phyloP scores from a whole-genome alignment of 53 echinoderm and acorn worm species.

The Zoroaster sp. region DNA sequence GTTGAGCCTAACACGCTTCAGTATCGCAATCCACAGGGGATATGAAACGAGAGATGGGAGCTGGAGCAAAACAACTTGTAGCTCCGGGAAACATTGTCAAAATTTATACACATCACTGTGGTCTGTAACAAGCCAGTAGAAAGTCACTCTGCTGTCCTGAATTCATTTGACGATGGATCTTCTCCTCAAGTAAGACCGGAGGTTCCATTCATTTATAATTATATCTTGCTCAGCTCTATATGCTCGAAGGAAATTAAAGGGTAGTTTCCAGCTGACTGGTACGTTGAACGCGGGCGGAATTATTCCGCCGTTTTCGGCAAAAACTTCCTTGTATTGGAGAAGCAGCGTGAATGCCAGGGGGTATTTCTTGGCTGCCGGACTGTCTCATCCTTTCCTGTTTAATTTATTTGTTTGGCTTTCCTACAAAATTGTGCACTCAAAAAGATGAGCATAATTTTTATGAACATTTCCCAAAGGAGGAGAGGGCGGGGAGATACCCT shows the following conservation, averaged over 20 bases:
- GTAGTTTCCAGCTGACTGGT: neutral
- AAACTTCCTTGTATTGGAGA: neutral
- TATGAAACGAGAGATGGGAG: slow-evolving; percentile 18
- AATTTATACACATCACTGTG: slow-evolving; percentile 42
- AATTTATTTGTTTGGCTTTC: neutral
- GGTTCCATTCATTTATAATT: neutral
- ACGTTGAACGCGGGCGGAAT: neutral
- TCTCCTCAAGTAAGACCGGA: neutral
- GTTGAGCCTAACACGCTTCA: neutral
- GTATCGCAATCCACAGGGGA: slow-evolving; percentile 3
- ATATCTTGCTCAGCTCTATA: neutral
- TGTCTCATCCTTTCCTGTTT: neutral
- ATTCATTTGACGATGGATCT: neutral
- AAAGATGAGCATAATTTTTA: neutral
- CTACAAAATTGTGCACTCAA: neutral
- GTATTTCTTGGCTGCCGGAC: neutral
- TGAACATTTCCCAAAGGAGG: neutral
- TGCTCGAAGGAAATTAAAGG: neutral
- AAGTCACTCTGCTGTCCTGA: neutral
- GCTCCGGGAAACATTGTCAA: slow-evolving; percentile 28
- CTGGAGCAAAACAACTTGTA: slow-evolving; percentile 48
- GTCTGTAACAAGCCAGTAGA: neutral
- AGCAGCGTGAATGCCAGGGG: neutral
- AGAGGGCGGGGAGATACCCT: neutral
- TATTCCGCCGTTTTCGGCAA: neutral